Evolutionary conservation across 1,140 invertebrate species (phyloP).

Genomic region (Drosophila pseudoobscura): DNA sequence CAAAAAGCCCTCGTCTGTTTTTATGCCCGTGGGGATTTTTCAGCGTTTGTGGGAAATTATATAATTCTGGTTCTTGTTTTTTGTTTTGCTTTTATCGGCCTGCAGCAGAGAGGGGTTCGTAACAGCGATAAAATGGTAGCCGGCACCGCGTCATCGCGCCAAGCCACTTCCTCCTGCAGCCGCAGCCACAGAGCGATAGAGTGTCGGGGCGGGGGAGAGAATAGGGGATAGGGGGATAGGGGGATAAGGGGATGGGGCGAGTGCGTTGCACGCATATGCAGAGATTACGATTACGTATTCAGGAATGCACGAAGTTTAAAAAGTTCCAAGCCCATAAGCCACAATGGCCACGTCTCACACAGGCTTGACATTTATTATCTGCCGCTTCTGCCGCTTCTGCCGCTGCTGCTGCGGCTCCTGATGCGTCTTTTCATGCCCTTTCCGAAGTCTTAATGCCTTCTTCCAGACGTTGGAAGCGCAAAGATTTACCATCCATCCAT

Average conservation of each 20-base stretch:
- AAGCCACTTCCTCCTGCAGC: background rate
- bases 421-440: conserved; percentile 1
- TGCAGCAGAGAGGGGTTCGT: background rate
- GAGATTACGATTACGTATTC: conserved; percentile 64
- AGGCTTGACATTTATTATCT: conserved; percentile 77
- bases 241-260: background rate
- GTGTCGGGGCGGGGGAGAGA: too few relatives aligned
- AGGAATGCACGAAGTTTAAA: conserved; percentile 69
- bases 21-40: too few relatives aligned
- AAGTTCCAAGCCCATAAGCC: conserved; percentile 75
- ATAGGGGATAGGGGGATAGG: background rate
- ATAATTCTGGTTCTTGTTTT: too few relatives aligned
- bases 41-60: too few relatives aligned
- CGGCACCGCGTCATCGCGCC: too few relatives aligned
- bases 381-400: conserved; percentile 38
- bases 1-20: too few relatives aligned
- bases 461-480: too few relatives aligned
- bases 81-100: background rate
- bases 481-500: too few relatives aligned
- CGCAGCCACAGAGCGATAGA: background rate
- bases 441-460: background rate
- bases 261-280: conserved; percentile 55
- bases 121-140: conserved; percentile 1
- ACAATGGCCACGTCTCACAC: conserved; percentile 74
- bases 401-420: background rate